Evolutionary conservation across 30 jellyfish, hydroid and myxozoan genomes (phyloP).

Genomic region (Aurelia sp.): DNA sequence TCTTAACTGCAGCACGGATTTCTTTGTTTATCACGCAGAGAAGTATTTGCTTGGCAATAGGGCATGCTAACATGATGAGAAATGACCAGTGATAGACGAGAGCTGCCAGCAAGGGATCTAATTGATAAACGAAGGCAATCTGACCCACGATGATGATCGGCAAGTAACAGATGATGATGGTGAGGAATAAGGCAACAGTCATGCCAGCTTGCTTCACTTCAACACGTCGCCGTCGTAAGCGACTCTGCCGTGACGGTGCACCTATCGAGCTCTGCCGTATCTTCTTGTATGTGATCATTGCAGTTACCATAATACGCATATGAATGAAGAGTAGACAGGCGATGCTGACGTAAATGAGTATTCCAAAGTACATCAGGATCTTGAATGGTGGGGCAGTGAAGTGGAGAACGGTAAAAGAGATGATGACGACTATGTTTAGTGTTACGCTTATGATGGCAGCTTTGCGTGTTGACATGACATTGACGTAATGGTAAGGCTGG

Average conservation of each 20-base stretch:
- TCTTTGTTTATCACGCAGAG: slow-evolving; percentile 69
- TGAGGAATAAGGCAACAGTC: slow-evolving; percentile 48
- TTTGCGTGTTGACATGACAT: slow-evolving; percentile 16
- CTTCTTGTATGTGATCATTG: slow-evolving; percentile 31
- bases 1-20: slow-evolving; percentile 55
- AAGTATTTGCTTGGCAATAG: slow-evolving; percentile 54
- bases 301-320: slow-evolving; percentile 58
- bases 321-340: slow-evolving; percentile 46
- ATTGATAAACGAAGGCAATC: not conserved
- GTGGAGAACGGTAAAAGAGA: slow-evolving; percentile 36
- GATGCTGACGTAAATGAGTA: slow-evolving; percentile 54
- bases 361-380: slow-evolving; percentile 10
- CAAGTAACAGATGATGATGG: slow-evolving; percentile 52
- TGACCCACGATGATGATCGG: slow-evolving; percentile 47
- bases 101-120: not conserved
- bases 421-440: slow-evolving; percentile 21
- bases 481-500: slow-evolving; percentile 41
- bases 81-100: slow-evolving; percentile 47
- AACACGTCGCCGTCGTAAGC: slow-evolving; percentile 43
- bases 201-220: slow-evolving; percentile 72
- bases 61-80: slow-evolving; percentile 59
- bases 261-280: slow-evolving; percentile 30
- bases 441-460: slow-evolving; percentile 29
- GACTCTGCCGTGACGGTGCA: slow-evolving; percentile 23
- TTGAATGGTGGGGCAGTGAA: slow-evolving; percentile 24